Percentiles rank a stretch among this genome's conserved stretches.
phyloP scores from a whole-genome alignment of 2,888 invertebrate genomes.

The Hydrotaea diabolus region DNA sequence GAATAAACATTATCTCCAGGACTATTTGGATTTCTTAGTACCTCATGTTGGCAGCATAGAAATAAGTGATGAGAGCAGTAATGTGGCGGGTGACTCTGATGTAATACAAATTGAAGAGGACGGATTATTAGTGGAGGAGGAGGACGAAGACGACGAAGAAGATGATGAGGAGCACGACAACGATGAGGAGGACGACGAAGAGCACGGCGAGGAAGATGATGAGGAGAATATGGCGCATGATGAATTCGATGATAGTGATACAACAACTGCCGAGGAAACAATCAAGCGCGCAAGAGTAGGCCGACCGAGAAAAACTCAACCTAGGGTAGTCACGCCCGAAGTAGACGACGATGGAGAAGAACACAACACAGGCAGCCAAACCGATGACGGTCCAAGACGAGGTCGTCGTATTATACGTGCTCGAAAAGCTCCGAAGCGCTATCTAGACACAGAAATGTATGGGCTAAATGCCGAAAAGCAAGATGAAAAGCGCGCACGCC shows the following conservation, averaged over 20 bases:
- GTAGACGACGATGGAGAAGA: constrained; percentile 2
- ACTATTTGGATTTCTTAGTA: constrained; percentile 72
- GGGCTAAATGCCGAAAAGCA: not conserved
- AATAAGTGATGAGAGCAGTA: not conserved
- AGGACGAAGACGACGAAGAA: not conserved
- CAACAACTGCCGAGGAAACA: constrained; percentile 57
- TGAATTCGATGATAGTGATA: constrained; percentile 26
- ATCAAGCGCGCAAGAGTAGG: not conserved
- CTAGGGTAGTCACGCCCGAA: constrained; percentile 8
- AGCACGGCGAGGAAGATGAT: not conserved
- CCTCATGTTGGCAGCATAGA: constrained; percentile 68
- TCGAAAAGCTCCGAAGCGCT: not conserved
- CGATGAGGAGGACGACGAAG: constrained; percentile 14
- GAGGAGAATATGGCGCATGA: constrained; percentile 28
- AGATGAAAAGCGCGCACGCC: constrained; percentile 56
- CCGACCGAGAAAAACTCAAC: not conserved
- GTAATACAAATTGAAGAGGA: constrained; percentile 40
- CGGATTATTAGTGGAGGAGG: not conserved
- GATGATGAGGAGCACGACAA: not conserved
- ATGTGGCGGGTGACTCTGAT: constrained; percentile 45
- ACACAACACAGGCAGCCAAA: not conserved
- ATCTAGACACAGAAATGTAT: not conserved
- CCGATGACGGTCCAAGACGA: not conserved
- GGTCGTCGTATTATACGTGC: constrained; percentile 6
- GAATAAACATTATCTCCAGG: constrained; percentile 70